Base-by-base conservation (phyloP, 2,888 invertebrate species). In the Lathronympha strigana region DNA sequence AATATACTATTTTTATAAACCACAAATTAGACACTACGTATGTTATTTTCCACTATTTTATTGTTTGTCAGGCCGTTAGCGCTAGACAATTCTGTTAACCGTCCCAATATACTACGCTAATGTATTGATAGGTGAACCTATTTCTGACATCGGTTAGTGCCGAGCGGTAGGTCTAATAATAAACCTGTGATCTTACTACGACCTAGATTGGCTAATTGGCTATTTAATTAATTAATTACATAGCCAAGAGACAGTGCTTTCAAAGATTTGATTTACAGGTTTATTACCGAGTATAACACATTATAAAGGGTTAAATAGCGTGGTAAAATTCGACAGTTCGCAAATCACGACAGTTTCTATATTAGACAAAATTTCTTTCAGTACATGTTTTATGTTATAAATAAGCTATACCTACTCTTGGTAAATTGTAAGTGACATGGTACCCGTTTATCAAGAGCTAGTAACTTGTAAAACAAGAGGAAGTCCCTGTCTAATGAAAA, bases 191-290 rank as follows among this genome's bases (percentile, higher is more conserved):
- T 57, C 55, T 57, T 45, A n/a, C 19, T 13, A 21, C 38, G 58
- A 47, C 64, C 64, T 60, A 25, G 21, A 60, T 64, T 13, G 36
- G 31, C 45, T 64, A 64, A 58, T 64, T 47, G 45, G 45, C 33
- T 58, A 13, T 47, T 33, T 60, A 43, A 64, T 60, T 43, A 31
- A 43, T 61, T 54, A 47, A 38, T 33, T 47, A 23, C 19, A 13
- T 47, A 47, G 23, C 1, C 21, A 23, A 47, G n/a, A 23, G 47
- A 47, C n/a, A 47, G 23, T 17, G 43, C 1, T 21, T 23, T 23
- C 23, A 1, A 23, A 13, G 15, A 13, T 8, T n/a, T n/a, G 23
- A 23, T 47, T 25, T 19, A 47, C 23, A n/a, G 1, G 38, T 15
- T 15, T 0, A 15, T 38, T 38, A 5, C 8, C 15, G 38, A 36